Percentiles rank a stretch among this genome's conserved stretches.
phyloP scores from a whole-genome alignment of 1,140 invertebrate genomes.

The Drosophila jambulina region DNA sequence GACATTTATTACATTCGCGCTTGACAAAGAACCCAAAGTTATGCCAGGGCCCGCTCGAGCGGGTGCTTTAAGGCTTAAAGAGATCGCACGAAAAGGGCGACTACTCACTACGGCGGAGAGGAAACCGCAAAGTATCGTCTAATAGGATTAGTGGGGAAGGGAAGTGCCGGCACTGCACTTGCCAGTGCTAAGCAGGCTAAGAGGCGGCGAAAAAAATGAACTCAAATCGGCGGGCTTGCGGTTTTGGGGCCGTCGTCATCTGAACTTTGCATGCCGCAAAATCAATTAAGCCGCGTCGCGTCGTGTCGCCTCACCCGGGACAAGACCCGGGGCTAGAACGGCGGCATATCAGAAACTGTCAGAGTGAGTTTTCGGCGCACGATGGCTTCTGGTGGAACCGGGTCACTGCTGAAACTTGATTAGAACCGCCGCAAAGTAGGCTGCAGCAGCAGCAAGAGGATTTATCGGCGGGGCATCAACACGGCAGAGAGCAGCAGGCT shows the following conservation, averaged over 20 bases:
- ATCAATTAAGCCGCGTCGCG: slow-evolving; percentile 71
- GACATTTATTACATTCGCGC: slow-evolving; percentile 61
- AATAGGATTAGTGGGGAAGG: slow-evolving; percentile 69
- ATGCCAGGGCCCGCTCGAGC: slow-evolving; percentile 11
- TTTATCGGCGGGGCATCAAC: slow-evolving; percentile 33
- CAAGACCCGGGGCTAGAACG: background rate
- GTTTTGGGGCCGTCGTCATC: slow-evolving; percentile 52
- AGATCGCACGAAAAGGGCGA: slow-evolving; percentile 7
- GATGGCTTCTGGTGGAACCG: slow-evolving; percentile 25
- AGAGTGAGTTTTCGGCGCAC: slow-evolving; percentile 54
- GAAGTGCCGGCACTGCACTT: slow-evolving; percentile 33
- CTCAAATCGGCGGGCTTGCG: slow-evolving; percentile 65
- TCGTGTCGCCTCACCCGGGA: slow-evolving; percentile 16
- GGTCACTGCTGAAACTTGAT: slow-evolving; percentile 69
- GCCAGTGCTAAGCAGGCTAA: slow-evolving; percentile 55
- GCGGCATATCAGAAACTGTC: slow-evolving; percentile 43
- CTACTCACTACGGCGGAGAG: slow-evolving; percentile 16
- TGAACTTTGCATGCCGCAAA: slow-evolving; percentile 74
- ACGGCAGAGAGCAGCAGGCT: slow-evolving; percentile 41
- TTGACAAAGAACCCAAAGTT: slow-evolving; percentile 42
- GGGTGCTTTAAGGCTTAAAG: slow-evolving; percentile 56
- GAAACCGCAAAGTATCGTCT: slow-evolving; percentile 73
- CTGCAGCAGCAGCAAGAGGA: slow-evolving; percentile 2
- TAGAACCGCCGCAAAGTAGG: slow-evolving; percentile 42
- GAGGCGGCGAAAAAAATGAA: slow-evolving; percentile 41